Evolutionary conservation across 2,888 invertebrate genomes (phyloP), one percentile per base, ranked within the genome.

Genomic region (Hypomecis punctinalis): DNA sequence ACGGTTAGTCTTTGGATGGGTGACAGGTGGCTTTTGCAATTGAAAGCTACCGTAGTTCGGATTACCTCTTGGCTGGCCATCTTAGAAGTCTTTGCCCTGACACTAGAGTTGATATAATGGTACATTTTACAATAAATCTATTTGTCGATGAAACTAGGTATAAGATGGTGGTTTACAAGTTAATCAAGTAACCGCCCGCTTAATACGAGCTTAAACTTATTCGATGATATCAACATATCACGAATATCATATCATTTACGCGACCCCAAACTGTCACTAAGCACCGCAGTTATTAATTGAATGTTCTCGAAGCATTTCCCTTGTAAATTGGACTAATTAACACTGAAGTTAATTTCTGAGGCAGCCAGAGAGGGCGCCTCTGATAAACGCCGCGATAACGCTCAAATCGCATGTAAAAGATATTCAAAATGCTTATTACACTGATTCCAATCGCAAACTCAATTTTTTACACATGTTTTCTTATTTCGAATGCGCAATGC

Each of bases 251-350:
- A 48, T 65, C 56, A 54, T 57, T 58, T 55, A 55, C 46, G 33
- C 61, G 60, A 66, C 69, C 64, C 37, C 59, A 67, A 69, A 66
- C 66, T 55, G 66, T 69, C 66, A 51, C 56, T 55, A 67, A 64
- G 45, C 58, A 51, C 59, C 59, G 49, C 55, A 68, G 67, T 69
- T 68, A 73, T 69, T 69, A 68, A 71, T 68, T 68, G 57, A 61
- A 67, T 54, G 66, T 64, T 60, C 57, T 61, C 63, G 37, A 67
- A 48, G 65, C 61, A 69, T 69, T 68, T 72, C 59, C 43, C 68
- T 67, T 69, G 72, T 68, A 71, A 71, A 71, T 66, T 52, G 63
- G 52, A 63, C 62, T 69, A 71, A 73, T 73, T 71, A 71, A 73
- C 60, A 61, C 61, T 51, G 48, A 69, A 66, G 67, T 71, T 73